Percentiles rank a stretch among this genome's conserved stretches.
Evolutionary conservation across 2,113 vertebrate genomes (phyloP).

Genomic region (Pollachius pollachius): DNA sequence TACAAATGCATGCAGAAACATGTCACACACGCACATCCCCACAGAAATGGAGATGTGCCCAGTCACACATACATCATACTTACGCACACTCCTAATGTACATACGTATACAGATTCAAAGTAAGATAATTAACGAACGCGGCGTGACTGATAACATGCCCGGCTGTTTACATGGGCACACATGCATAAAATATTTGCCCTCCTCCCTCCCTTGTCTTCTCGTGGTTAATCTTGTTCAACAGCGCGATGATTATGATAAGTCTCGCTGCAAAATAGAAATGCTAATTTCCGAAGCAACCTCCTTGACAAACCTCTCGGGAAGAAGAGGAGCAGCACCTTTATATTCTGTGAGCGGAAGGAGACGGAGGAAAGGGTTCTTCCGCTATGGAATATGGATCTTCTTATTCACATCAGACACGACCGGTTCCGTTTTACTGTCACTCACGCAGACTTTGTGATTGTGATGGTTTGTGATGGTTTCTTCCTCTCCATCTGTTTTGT

Average conservation of each 20-base stretch:
- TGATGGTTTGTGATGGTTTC: too few species aligned
- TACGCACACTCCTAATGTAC: background rate
- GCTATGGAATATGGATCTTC: conserved; percentile 38
- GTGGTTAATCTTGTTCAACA: conserved; percentile 47
- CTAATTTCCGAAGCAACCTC: conserved; percentile 47
- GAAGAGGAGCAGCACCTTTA: conserved; percentile 35
- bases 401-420: conserved; percentile 40
- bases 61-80: background rate
- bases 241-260: conserved; percentile 55
- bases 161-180: conserved; percentile 43
- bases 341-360: conserved; percentile 40
- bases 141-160: conserved; percentile 36
- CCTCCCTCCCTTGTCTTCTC: conserved; percentile 37
- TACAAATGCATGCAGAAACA: background rate
- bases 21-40: background rate
- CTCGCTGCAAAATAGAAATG: conserved; percentile 59
- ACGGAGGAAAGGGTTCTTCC: background rate
- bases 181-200: conserved; percentile 43
- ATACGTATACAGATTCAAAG: conserved; percentile 26
- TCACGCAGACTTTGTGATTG: conserved; percentile 40
- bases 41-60: background rate
- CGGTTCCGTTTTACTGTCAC: conserved; percentile 49
- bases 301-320: conserved; percentile 46
- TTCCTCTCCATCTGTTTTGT: conserved; percentile 51
- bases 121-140: conserved; percentile 36